Percentiles rank a stretch among this genome's conserved stretches.
These are phyloP conservation scores for Apodemia duryi DNA, from an alignment of 2,888 invertebrate genomes.

Conservation along the genomic window DNA sequence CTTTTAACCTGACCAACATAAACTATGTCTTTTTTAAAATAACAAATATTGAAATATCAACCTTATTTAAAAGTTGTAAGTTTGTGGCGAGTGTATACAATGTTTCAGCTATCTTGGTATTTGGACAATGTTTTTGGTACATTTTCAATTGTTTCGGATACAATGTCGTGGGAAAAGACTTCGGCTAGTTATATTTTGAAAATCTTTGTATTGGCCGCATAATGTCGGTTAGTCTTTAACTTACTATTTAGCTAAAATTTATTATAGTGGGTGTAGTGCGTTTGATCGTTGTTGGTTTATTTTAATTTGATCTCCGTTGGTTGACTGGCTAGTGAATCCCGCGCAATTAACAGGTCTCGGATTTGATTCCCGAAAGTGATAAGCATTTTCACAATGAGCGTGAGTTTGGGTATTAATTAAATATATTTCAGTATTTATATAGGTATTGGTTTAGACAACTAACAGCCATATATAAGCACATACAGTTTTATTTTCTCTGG, in stretches of 20 bases:
- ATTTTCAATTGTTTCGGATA: constrained; percentile 54
- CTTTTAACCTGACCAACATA: constrained; percentile 39
- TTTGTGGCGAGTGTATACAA: constrained; percentile 9
- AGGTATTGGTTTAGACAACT: no score
- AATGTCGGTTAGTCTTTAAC: constrained; percentile 63
- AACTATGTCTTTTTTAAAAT: constrained; percentile 18
- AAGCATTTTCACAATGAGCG: no score
- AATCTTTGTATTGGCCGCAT: constrained; percentile 59
- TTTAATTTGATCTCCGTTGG: no score
- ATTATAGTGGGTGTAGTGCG: constrained; percentile 25
- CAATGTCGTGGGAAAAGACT: constrained; percentile 62
- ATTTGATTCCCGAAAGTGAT: no score
- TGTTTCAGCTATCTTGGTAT: constrained; percentile 28
- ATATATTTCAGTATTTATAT: no score
- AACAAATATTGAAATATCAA: constrained; percentile 24
- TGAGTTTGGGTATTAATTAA: no score
- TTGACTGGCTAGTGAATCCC: no score
- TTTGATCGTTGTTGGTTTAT: constrained; percentile 44
- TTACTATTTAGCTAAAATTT: constrained; percentile 54
- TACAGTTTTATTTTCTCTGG: no score
- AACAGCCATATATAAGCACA: no score
- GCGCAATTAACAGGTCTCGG: no score
- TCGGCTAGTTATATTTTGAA: constrained; percentile 44
- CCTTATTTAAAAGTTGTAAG: constrained; percentile 31
- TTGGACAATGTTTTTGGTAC: constrained; percentile 54